phyloP scores from a whole-genome alignment of 2,113 vertebrate genomes.

The Petaurus breviceps region DNA sequence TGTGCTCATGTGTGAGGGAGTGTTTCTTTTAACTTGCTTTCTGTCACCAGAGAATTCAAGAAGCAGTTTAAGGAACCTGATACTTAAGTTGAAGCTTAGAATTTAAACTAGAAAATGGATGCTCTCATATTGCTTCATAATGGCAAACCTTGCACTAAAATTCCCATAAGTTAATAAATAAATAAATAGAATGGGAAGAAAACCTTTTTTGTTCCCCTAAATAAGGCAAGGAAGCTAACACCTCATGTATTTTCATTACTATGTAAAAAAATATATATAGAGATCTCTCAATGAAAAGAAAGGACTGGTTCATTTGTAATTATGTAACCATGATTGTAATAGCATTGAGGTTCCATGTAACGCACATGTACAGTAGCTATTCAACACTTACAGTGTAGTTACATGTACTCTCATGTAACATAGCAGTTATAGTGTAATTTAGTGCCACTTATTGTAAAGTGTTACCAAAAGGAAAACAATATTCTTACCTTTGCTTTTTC shows the following conservation, averaged over 20 bases:
- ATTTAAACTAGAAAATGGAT: conserved; percentile 80
- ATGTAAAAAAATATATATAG: conserved; percentile 80
- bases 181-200: conserved; percentile 70
- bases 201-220: conserved; percentile 77
- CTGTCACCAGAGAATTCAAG: conserved; percentile 82
- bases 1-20: conserved; percentile 17
- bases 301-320: conserved; percentile 86
- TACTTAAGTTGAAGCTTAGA: conserved; percentile 75
- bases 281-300: conserved; percentile 82
- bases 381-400: conserved; percentile 84
- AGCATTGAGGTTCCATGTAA: conserved; percentile 85
- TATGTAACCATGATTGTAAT: conserved; percentile 87
- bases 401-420: conserved; percentile 90
- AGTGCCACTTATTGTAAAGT: conserved; percentile 91
- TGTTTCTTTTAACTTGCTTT: conserved; percentile 82
- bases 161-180: conserved; percentile 77
- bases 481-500: conserved; percentile 81
- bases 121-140: conserved; percentile 76
- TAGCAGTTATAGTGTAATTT: conserved; percentile 89
- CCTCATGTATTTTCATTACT: conserved; percentile 85
- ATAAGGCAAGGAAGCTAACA: conserved; percentile 81
- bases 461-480: conserved; percentile 85
- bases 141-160: conserved; percentile 82
- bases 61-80: conserved; percentile 81
- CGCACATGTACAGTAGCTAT: conserved; percentile 86